Evolutionary conservation across 2,888 invertebrate species (phyloP), one percentile per base, ranked within the genome.

Genomic region (Syrista parreyssii): DNA sequence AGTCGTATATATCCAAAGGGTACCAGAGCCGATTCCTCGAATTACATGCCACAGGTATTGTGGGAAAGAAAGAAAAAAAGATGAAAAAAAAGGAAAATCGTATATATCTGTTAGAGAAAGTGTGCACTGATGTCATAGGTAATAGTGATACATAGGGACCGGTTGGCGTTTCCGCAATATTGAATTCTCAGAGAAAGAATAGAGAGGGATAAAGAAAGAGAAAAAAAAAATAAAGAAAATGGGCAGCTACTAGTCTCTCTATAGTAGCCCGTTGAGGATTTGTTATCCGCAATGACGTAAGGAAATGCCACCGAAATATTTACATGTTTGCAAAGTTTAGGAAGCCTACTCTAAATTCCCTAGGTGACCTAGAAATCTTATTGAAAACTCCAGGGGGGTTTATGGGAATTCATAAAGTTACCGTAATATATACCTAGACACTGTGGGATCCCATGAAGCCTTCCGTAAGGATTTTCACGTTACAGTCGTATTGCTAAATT

Each of bases 1-100:
- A 94, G 94, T 86, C 90, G 95, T 82, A 95, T 96, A 82, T 95
- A 95, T 88, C 95, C 95, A 1, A 94, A 94, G 86, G 95, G 95
- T 79, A 94, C 94, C 1, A 91, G 95, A 79, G 95, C 95, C 68
- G 95, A 95, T 90, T 95, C 95, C 74, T 94, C 94, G 82, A 95
- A 95, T 89, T 95, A 94, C 88, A 93, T 95, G 93, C 95, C 95
- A 32, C 95, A 95, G 92, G 94, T 94, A 82, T 83, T 81, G 78
- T n/a, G 33, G 33, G 33, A 31, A 12, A 40, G 69, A 11, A 32
- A 32, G 23, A 11, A 30, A 69, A 69, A 69, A 31, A n/a, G 30
- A 31, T 12, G 30, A 69, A 15, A 12, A 30, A 72, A 30, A 73
- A 31, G 9, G 55, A 23, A 55, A 55, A 55, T 55, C 55, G 23